phyloP scores from a whole-genome alignment of 2,888 invertebrate genomes.

The Limnephilus lunatus region DNA sequence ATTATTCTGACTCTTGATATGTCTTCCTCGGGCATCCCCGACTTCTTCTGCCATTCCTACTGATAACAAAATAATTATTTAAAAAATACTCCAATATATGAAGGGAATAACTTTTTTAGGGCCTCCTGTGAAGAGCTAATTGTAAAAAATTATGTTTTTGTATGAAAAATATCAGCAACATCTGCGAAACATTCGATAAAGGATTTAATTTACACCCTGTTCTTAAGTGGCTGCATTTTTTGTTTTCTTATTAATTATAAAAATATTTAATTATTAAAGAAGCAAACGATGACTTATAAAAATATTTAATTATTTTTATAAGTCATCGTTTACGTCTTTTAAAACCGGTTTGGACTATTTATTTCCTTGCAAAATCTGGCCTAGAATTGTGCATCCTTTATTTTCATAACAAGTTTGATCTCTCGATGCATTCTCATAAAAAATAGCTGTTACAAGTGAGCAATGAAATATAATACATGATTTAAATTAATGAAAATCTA shows the following conservation, averaged over 20 bases:
- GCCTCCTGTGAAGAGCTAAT: too few relatives aligned
- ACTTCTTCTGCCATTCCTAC: too few relatives aligned
- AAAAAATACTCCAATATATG: too few relatives aligned
- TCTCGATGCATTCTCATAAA: not conserved
- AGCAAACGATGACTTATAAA: too few relatives aligned
- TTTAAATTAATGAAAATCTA: not conserved
- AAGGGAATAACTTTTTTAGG: too few relatives aligned
- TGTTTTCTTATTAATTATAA: not conserved
- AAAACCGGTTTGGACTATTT: not conserved
- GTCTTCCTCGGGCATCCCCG: too few relatives aligned
- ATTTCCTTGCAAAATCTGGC: not conserved
- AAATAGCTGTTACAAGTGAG: not conserved
- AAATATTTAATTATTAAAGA: not conserved
- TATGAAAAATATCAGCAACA: not conserved
- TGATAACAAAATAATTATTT: too few relatives aligned
- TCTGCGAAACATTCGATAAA: not conserved
- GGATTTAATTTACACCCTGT: not conserved
- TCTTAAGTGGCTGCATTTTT: not conserved
- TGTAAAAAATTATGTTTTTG: too few relatives aligned
- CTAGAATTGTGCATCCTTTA: not conserved
- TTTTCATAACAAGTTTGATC: not conserved
- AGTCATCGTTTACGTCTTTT: not conserved
- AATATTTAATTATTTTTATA: not conserved
- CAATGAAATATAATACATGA: not conserved
- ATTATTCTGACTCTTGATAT: too few relatives aligned